A percentile compares a stretch with the other conserved stretches of the same genome.
phyloP scores from a whole-genome alignment of 2,797 vertebrate genomes.

The Enteromius trimaculatus region DNA sequence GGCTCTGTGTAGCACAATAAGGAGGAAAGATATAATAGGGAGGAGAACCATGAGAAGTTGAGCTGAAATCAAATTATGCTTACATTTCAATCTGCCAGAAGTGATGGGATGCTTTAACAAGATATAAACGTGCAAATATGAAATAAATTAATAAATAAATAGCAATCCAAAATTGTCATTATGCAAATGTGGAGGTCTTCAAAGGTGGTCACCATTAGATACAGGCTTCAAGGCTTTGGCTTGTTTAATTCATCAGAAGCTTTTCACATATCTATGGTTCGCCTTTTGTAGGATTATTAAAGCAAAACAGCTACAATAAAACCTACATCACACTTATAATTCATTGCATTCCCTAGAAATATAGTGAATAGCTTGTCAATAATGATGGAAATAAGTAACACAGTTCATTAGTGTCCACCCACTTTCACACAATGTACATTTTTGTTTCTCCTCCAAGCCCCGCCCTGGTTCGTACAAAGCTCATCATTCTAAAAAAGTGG shows the following conservation, averaged over 20 bases:
- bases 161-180: slow-evolving; percentile 1
- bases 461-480: no score
- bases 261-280: neutral
- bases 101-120: neutral
- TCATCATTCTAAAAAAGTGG: no score
- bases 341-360: neutral
- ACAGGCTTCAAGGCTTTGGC: neutral
- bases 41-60: slow-evolving; percentile 8
- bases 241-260: neutral
- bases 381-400: no score
- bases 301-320: neutral
- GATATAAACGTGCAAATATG: neutral
- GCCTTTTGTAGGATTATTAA: neutral
- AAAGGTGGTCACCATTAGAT: slow-evolving; percentile 4
- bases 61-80: slow-evolving; percentile 39
- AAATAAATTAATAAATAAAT: slow-evolving; percentile 21
- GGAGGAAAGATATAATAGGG: neutral
- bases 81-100: neutral
- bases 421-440: no score
- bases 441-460: no score
- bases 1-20: neutral
- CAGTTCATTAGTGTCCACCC: no score
- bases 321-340: no score
- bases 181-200: neutral
- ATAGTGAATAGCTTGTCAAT: neutral